Percentiles rank a stretch among this genome's conserved stretches.
These are phyloP conservation scores for Pollachius pollachius DNA, from an alignment of 2,113 vertebrate genomes.

Conservation along the genomic window DNA sequence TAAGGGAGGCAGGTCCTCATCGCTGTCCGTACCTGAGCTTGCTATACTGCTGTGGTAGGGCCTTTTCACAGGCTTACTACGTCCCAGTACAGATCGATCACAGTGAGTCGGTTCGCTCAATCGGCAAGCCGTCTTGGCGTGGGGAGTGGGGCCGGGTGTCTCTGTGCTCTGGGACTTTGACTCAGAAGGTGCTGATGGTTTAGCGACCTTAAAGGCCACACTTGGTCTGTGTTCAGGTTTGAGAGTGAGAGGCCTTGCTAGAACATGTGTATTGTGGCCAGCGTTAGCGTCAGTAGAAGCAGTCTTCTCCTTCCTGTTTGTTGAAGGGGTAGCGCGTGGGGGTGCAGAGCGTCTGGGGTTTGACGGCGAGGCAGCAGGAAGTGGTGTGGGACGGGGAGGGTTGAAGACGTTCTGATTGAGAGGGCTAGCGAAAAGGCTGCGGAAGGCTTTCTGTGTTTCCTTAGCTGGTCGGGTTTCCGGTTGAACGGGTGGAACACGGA, in stretches of 20 bases:
- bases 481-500: not conserved
- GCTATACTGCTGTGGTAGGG: not conserved
- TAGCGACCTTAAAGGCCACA: not conserved
- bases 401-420: not conserved
- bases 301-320: too few species aligned
- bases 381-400: not conserved
- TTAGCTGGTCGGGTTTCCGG: slow-evolving; percentile 30
- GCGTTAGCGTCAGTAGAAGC: too few species aligned
- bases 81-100: not conserved
- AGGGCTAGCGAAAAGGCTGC: slow-evolving; percentile 57
- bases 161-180: too few species aligned
- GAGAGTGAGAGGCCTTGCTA: slow-evolving; percentile 37
- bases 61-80: not conserved
- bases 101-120: not conserved
- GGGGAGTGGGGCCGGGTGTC: not conserved
- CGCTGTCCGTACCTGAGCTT: slow-evolving; percentile 42
- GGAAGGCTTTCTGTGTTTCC: slow-evolving; percentile 66
- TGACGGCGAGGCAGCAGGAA: not conserved
- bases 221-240: slow-evolving; percentile 39
- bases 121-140: not conserved
- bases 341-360: too few species aligned
- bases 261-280: slow-evolving; percentile 17
- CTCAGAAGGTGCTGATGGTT: too few species aligned
- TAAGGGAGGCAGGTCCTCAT: too few species aligned
- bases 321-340: too few species aligned